Evolutionary conservation across 2,797 vertebrate species (phyloP).

Genomic region (Megaceryle alcyon): DNA sequence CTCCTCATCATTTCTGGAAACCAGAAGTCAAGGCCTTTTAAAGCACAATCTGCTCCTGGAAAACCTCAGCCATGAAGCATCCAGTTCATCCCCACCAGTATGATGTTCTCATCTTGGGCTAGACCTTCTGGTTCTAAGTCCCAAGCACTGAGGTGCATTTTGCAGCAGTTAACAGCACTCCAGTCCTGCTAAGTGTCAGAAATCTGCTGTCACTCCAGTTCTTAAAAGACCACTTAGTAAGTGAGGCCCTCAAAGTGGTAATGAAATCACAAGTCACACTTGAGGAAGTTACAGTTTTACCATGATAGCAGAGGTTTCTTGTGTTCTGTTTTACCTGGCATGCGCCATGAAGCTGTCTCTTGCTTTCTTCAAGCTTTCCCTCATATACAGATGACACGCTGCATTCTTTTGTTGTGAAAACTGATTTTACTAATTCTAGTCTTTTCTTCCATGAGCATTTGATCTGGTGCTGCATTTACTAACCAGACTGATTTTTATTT

Average conservation of each 20-base stretch:
- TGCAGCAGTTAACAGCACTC: neutral
- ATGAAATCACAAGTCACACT: neutral
- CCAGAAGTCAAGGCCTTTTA: neutral
- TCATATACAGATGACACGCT: neutral
- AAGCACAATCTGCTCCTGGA: neutral
- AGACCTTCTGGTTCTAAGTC: neutral
- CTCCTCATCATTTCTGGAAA: neutral
- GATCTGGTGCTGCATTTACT: neutral
- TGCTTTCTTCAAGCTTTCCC: neutral
- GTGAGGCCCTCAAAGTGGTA: neutral
- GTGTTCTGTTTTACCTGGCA: neutral
- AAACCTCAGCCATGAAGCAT: neutral
- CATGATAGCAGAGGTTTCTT: neutral
- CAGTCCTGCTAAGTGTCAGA: neutral
- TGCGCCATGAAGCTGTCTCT: neutral
- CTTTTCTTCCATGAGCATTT: conserved; percentile 21
- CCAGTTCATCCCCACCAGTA: neutral
- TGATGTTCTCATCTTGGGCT: neutral
- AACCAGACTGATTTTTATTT: conserved; percentile 43
- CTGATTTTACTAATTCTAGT: neutral
- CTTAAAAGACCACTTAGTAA: neutral
- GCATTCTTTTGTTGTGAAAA: neutral
- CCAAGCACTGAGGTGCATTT: rapidly evolving
- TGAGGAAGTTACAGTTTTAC: neutral
- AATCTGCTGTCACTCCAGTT: neutral